These are phyloP conservation scores for Graptemys geographica DNA, from an alignment of 2,797 vertebrate genomes.

Conservation along the genomic window DNA sequence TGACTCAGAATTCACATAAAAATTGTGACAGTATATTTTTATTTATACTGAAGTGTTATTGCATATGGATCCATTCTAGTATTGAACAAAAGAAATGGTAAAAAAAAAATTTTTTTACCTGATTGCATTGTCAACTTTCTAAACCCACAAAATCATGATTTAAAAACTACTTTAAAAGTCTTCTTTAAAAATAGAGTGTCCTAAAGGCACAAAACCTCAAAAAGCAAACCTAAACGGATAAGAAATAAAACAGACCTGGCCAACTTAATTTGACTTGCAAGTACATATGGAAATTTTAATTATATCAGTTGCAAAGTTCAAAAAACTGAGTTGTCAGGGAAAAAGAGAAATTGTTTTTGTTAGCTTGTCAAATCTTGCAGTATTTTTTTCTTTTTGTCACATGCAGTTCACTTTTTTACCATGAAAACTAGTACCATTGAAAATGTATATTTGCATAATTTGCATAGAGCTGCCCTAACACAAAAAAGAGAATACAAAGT, in stretches of 20 bases:
- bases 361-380: conserved; percentile 47
- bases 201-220: conserved; percentile 5
- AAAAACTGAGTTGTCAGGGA: conserved; percentile 50
- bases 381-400: conserved; percentile 50
- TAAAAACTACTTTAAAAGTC: conserved; percentile 5
- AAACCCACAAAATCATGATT: not conserved
- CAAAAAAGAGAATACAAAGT: conserved; percentile 76
- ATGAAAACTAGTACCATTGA: conserved; percentile 72
- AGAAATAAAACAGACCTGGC: not conserved
- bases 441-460: conserved; percentile 80
- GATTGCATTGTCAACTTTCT: not conserved
- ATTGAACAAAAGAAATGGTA: not conserved
- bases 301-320: conserved; percentile 51
- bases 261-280: conserved; percentile 77
- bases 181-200: not conserved
- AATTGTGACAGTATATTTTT: not conserved
- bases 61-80: not conserved
- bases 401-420: conserved; percentile 62
- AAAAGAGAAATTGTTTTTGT: conserved; percentile 50
- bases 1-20: not conserved
- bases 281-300: conserved; percentile 67
- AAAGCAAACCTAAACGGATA: not conserved
- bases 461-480: conserved; percentile 70
- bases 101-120: not conserved
- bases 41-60: not conserved